Evolutionary conservation across 2,797 vertebrate species (phyloP).

Genomic region (Leptodactylus fallax): DNA sequence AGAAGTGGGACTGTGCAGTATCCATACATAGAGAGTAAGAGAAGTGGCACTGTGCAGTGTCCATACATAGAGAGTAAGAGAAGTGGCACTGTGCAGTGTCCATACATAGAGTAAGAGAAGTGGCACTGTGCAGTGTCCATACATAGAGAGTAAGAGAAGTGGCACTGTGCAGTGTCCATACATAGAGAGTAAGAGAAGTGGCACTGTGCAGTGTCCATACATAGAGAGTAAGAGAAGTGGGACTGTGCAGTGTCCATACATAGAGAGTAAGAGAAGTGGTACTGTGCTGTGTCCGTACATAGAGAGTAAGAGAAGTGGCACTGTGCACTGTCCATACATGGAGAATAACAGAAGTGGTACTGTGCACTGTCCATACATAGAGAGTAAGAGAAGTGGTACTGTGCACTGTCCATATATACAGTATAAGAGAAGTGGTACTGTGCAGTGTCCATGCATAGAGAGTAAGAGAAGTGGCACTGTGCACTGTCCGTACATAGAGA

Average conservation of each 20-base stretch:
- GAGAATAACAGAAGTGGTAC: background rate
- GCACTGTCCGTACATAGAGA: too few species aligned
- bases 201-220: too few species aligned
- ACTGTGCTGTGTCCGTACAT: background rate
- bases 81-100: background rate
- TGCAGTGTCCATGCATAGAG: background rate
- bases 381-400: background rate
- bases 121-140: background rate
- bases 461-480: background rate
- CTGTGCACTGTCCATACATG: background rate
- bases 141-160: background rate
- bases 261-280: too few species aligned
- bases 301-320: background rate
- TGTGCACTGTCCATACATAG: background rate
- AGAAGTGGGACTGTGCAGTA: too few species aligned
- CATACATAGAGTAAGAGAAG: background rate
- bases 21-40: too few species aligned
- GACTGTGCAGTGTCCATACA: background rate
- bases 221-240: too few species aligned
- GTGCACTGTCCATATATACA: background rate
- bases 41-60: background rate
- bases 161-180: background rate
- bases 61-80: too few species aligned
- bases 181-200: too few species aligned
- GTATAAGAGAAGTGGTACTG: constrained; percentile 1